Conservation (phyloP, 2,797 vertebrate species). For the Halcyon smyrnensis region DNA sequence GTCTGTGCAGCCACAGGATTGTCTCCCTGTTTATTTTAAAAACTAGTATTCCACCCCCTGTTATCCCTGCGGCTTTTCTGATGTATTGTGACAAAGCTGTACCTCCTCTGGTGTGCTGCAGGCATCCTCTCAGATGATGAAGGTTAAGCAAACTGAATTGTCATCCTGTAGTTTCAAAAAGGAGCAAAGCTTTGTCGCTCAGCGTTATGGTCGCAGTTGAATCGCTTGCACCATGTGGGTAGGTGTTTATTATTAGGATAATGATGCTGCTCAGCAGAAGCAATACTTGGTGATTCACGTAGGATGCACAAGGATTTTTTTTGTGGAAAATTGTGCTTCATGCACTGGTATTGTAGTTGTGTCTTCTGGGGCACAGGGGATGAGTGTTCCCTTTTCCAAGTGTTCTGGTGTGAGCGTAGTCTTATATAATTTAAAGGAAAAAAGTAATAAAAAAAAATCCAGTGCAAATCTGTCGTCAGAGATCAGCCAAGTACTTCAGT, state of each 20-base stretch:
- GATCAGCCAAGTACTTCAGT: neutral
- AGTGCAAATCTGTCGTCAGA: neutral
- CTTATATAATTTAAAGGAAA: neutral
- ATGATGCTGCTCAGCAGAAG: neutral
- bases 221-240: neutral
- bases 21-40: rapidly evolving
- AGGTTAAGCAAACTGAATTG: neutral
- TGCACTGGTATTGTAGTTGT: neutral
- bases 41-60: neutral
- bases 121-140: neutral
- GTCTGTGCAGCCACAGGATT: rapidly evolving
- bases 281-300: neutral
- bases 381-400: neutral
- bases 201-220: rapidly evolving
- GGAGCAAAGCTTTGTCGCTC: neutral
- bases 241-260: neutral
- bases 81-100: neutral
- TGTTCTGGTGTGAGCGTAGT: neutral
- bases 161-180: neutral
- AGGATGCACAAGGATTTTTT: neutral
- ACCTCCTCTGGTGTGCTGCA: neutral
- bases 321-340: neutral
- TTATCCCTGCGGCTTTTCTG: neutral
- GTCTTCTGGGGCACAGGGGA: neutral
- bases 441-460: neutral